phyloP scores from a whole-genome alignment of 2,888 invertebrate species.

The Alsophila aescularia region DNA sequence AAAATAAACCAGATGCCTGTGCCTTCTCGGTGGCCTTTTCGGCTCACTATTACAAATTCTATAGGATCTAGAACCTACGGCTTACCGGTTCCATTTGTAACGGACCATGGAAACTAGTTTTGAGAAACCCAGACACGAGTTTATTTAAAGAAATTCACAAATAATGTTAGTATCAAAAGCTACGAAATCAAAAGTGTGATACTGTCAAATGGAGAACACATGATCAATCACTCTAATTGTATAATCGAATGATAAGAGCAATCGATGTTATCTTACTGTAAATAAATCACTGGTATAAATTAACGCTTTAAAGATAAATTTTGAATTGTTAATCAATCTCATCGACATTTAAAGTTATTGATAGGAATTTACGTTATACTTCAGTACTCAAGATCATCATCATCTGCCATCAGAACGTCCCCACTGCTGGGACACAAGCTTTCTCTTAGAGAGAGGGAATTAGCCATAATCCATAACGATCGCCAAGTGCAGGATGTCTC shows the following conservation, averaged over 20 bases:
- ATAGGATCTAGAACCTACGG: not conserved
- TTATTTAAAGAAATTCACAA: not conserved
- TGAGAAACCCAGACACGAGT: not conserved
- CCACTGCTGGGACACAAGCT: no score
- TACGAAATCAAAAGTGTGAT: not conserved
- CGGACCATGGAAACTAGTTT: not conserved
- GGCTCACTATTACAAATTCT: not conserved
- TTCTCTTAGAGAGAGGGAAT: no score
- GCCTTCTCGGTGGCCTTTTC: no score
- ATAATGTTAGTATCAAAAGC: not conserved
- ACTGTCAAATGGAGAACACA: no score
- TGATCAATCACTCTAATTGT: no score
- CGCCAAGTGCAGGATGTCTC: no score
- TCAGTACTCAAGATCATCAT: no score
- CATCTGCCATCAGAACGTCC: no score
- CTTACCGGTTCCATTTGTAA: not conserved
- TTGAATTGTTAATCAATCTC: not conserved
- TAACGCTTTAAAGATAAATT: not conserved
- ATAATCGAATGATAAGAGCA: conserved; percentile 39
- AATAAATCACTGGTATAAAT: conserved; percentile 37
- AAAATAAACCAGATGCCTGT: no score
- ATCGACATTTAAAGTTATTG: no score
- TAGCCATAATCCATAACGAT: no score
- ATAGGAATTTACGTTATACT: no score
- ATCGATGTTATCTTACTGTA: conserved; percentile 47